Evolutionary conservation across 1,140 invertebrate genomes (phyloP), one percentile per base, ranked within the genome.

Genomic region (Ruditapes philippinarum): DNA sequence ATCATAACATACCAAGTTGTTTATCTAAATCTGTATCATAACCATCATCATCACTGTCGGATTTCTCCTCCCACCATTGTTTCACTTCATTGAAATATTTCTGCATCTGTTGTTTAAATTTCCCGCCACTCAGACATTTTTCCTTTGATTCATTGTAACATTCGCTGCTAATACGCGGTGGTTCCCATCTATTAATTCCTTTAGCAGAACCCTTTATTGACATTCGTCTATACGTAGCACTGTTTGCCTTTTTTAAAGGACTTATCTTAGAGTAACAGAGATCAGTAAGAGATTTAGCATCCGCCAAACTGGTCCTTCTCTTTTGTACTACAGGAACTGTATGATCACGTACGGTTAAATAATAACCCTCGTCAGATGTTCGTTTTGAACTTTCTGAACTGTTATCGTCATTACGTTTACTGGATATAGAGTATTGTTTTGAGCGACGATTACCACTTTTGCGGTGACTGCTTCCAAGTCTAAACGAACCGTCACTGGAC

Each of bases 1-100:
- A n/a, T n/a, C n/a, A n/a, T n/a, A n/a, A 17, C 49, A 51, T 22
- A 88, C 86, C 86, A 73, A 81, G 33, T 19, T 88, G 76, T 28
- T 33, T 49, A 51, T 88, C 78, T 1, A 88, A 51, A 36, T 88
- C 86, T n/a, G 86, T 88, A 38, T 88, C 86, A 31, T 88, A 88
- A 25, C 65, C 86, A 70, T 80, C 86, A 42, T 88, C 86, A 9
- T 88, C 86, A 33, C 86, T 88, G 28, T 88, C 86, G 17, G 62
- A 25, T 25, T 28, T 40, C 19, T 73, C 42, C n/a, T 80, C 76
- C 76, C 78, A 80, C 62, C 60, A 73, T n/a, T 5, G 38, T 25
- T n/a, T 57, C 19, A 81, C 86, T 19, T 42, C 22, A 19, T 54
- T 25, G 12, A 80, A 88, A 54, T 88, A 88, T 36, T 81, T 80